These are phyloP conservation scores for Amblyjoppa fuscipennis DNA, from an alignment of 2,888 invertebrate species.

Conservation along the genomic window DNA sequence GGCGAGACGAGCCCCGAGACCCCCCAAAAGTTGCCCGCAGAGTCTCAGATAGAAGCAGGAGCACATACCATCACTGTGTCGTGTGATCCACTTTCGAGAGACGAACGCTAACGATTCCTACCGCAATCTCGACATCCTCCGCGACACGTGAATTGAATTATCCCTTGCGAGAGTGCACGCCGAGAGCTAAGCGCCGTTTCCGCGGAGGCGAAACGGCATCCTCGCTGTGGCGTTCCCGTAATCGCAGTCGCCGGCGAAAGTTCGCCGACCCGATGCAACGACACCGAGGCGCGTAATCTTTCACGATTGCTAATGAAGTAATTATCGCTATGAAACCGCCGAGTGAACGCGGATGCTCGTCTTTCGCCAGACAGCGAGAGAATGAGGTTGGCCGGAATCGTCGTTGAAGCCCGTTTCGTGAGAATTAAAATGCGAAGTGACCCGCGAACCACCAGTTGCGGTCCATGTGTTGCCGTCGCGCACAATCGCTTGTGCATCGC, in stretches of 20 bases:
- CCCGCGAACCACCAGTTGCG: slow-evolving; percentile 75
- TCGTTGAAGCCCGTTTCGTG: slow-evolving; percentile 40
- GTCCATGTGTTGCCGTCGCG: slow-evolving; percentile 75
- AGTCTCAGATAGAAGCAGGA: slow-evolving; percentile 82
- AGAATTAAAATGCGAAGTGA: slow-evolving; percentile 62
- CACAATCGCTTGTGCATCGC: slow-evolving; percentile 26
- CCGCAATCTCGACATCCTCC: slow-evolving; percentile 10
- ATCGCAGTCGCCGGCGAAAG: not conserved
- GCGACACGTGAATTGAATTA: slow-evolving; percentile 18
- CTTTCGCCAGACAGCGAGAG: slow-evolving; percentile 43
- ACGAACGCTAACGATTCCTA: slow-evolving; percentile 12
- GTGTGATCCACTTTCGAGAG: slow-evolving; percentile 50
- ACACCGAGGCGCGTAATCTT: not conserved
- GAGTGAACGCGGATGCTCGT: slow-evolving; percentile 40
- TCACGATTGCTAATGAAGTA: slow-evolving; percentile 6
- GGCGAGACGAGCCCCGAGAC: slow-evolving; percentile 77
- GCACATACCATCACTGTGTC: slow-evolving; percentile 79
- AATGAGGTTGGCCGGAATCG: slow-evolving; percentile 36
- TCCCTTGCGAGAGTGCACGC: not conserved
- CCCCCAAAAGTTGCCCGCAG: slow-evolving; percentile 79
- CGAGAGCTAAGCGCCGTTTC: slow-evolving; percentile 18
- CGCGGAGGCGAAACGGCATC: slow-evolving; percentile 38
- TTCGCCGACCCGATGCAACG: slow-evolving; percentile 9
- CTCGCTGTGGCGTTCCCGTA: not conserved
- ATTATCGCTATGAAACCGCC: slow-evolving; percentile 4